Percentiles rank a stretch among this genome's conserved stretches.
phyloP scores from a whole-genome alignment of 2,113 vertebrate genomes.

The Orcinus orca region DNA sequence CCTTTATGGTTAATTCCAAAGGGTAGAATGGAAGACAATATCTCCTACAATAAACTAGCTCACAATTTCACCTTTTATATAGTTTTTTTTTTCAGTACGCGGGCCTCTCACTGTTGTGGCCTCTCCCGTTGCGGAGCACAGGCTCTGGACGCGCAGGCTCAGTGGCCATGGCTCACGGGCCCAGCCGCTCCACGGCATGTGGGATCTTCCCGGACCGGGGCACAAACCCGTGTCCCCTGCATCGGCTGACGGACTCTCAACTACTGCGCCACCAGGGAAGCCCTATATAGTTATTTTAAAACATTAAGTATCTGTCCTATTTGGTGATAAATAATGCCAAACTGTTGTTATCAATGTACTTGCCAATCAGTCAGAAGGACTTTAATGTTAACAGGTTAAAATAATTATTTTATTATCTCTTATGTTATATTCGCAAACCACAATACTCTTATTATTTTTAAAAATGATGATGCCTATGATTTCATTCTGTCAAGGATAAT shows the following conservation, averaged over 20 bases:
- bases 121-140: too few relatives aligned
- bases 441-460: background rate
- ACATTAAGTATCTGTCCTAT: background rate
- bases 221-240: too few relatives aligned
- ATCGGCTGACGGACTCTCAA: too few relatives aligned
- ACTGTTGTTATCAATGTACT: background rate
- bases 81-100: background rate
- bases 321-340: background rate
- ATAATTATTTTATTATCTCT: background rate
- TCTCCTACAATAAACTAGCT: background rate
- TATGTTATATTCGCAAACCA: background rate
- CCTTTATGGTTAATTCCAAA: background rate
- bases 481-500: background rate
- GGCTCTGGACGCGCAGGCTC: too few relatives aligned
- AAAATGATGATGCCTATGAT: background rate
- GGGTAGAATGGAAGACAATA: background rate
- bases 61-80: background rate
- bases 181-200: too few relatives aligned
- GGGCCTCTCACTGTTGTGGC: too few relatives aligned
- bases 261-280: too few relatives aligned
- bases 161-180: too few relatives aligned
- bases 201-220: too few relatives aligned
- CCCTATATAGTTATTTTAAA: background rate
- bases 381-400: background rate
- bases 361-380: background rate